These are phyloP conservation scores for Daphoenositta chrysoptera DNA, from an alignment of 2,113 vertebrate genomes.

Conservation along the genomic window DNA sequence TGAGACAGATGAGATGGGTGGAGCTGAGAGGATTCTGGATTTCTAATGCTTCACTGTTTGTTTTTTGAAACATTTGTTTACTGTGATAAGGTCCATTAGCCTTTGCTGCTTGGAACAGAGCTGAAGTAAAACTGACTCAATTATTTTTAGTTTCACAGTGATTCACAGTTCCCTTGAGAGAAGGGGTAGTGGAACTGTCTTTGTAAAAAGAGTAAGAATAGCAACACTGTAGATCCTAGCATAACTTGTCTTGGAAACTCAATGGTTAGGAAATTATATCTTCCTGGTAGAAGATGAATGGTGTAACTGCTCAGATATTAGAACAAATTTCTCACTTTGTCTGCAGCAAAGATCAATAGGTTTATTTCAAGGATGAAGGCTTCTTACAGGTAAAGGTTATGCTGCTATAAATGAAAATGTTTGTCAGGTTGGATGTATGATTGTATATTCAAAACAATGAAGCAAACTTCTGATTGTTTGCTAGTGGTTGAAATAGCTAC, in stretches of 20 bases:
- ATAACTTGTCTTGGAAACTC: not conserved
- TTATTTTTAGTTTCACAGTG: constrained; percentile 5
- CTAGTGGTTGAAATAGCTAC: not conserved
- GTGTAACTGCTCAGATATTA: not conserved
- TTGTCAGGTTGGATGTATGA: not conserved
- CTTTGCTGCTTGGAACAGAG: not conserved
- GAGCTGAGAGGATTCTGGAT: not conserved
- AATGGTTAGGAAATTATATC: not conserved
- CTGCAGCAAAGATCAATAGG: not conserved
- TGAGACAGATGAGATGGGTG: not conserved
- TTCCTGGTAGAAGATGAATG: not conserved
- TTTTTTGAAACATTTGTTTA: not conserved
- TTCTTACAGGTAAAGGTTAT: not conserved
- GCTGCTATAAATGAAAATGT: not conserved
- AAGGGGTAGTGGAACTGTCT: not conserved
- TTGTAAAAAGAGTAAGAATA: not conserved
- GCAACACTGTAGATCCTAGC: not conserved
- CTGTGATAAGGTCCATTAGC: not conserved
- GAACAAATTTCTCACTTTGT: not conserved
- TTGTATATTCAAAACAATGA: not conserved
- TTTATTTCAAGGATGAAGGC: not conserved
- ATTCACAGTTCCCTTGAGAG: not conserved
- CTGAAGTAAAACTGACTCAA: not conserved
- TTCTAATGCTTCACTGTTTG: not conserved
- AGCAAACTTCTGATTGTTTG: not conserved